These are phyloP conservation scores for Parnassius glacialis DNA, from an alignment of 2,888 invertebrate genomes.

Conservation along the genomic window DNA sequence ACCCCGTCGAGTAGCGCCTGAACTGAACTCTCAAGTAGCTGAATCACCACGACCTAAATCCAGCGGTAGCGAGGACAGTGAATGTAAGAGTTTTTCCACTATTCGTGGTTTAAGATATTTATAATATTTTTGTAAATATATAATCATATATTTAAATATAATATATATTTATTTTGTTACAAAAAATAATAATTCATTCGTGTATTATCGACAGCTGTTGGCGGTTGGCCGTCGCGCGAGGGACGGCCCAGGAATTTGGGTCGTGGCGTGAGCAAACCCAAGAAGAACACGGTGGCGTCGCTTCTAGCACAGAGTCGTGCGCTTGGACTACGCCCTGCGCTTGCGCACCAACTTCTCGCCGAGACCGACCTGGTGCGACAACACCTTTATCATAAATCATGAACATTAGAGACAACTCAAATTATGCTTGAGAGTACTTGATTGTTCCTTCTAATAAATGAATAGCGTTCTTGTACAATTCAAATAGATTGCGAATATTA, in stretches of 20 bases:
- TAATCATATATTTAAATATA: too few species aligned
- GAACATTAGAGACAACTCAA: too few species aligned
- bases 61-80: constrained; percentile 83
- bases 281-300: constrained; percentile 95
- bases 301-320: constrained; percentile 92
- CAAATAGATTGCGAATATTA: too few species aligned
- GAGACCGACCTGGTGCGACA: constrained; percentile 65
- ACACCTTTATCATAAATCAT: too few species aligned
- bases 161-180: too few species aligned
- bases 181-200: too few species aligned
- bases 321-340: constrained; percentile 88
- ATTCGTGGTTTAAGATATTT: neutral
- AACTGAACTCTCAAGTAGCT: constrained; percentile 53
- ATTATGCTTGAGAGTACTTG: too few species aligned
- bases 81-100: constrained; percentile 51
- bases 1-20: constrained; percentile 75
- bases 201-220: constrained; percentile 46
- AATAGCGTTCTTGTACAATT: too few species aligned
- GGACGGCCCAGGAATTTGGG: constrained; percentile 92
- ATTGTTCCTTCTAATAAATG: too few species aligned
- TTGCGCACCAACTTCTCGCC: constrained; percentile 85
- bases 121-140: too few species aligned
- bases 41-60: constrained; percentile 72
- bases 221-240: constrained; percentile 82
- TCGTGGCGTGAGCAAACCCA: constrained; percentile 93